A percentile compares a stretch with the other conserved stretches of the same genome.
These are phyloP conservation scores for Ciona savignyi DNA, from an alignment of 23 tunicate genomes.

Conservation along the genomic window DNA sequence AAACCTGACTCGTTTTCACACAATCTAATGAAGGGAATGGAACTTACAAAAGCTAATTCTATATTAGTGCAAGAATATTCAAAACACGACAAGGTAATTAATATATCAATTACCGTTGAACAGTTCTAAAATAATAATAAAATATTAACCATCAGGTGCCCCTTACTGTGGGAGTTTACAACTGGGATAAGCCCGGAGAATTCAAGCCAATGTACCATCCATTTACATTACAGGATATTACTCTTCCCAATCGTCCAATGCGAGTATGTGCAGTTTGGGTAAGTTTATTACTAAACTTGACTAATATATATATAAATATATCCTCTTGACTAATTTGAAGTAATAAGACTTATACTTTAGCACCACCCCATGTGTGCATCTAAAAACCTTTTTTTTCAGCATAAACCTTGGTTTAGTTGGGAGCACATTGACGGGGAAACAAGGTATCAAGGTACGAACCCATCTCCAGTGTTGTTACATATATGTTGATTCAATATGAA, in stretches of 20 bases:
- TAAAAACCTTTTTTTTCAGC: slow-evolving; percentile 24
- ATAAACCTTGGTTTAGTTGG: slow-evolving; percentile 45
- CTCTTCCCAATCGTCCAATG: slow-evolving; percentile 16
- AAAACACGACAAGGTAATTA: not conserved
- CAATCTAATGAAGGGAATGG: not conserved
- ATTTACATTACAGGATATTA: slow-evolving; percentile 12
- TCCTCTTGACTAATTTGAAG: no score
- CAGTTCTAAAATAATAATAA: no score
- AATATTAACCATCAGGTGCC: slow-evolving; percentile 7
- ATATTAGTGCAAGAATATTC: not conserved
- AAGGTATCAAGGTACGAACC: slow-evolving; percentile 20
- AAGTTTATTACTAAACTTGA: slow-evolving; percentile 11
- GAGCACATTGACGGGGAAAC: slow-evolving; percentile 6
- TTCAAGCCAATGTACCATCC: slow-evolving; percentile 15
- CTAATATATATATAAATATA: no score
- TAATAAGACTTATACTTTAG: no score
- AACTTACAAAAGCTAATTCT: not conserved
- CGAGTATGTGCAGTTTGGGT: slow-evolving; percentile 39
- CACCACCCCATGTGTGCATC: no score
- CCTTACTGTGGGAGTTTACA: slow-evolving; percentile 26
- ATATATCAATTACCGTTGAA: not conserved
- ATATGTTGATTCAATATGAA: no score
- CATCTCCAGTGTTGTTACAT: no score
- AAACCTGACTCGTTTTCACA: not conserved
- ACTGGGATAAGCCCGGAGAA: not conserved